These are phyloP conservation scores for Aramus guarauna DNA, from an alignment of 2,113 vertebrate genomes.

Conservation along the genomic window DNA sequence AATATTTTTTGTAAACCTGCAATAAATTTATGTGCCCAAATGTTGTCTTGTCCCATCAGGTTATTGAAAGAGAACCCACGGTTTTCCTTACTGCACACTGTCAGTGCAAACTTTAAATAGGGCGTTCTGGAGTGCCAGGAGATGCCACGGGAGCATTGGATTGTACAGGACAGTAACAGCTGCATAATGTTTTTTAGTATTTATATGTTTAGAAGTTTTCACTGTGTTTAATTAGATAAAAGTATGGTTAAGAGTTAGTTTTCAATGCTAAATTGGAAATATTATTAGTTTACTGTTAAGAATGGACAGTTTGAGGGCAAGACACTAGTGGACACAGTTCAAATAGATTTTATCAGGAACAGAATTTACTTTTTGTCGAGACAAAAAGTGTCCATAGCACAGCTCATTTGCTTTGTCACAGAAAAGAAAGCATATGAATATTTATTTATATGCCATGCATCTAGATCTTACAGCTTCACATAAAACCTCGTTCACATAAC, in stretches of 20 bases:
- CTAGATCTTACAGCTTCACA: background rate
- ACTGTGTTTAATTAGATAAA: background rate
- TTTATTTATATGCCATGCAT: background rate
- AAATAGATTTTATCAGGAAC: background rate
- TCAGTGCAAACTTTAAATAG: background rate
- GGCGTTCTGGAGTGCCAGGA: background rate
- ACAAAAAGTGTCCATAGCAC: background rate
- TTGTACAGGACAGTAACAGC: background rate
- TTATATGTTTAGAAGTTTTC: background rate
- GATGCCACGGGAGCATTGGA: background rate
- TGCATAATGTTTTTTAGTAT: background rate
- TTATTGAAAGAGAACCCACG: background rate
- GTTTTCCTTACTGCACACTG: background rate
- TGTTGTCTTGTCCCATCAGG: background rate
- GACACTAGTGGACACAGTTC: background rate
- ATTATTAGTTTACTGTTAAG: background rate
- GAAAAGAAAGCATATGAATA: background rate
- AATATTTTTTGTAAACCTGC: background rate
- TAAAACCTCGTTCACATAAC: accelerated
- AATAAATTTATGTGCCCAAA: background rate
- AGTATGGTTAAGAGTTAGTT: background rate
- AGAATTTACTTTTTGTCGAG: background rate
- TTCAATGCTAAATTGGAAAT: background rate
- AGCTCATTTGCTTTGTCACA: background rate
- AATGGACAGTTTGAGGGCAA: background rate